Percentiles rank a stretch among this genome's conserved stretches.
These are phyloP conservation scores for Nesogale talazaci DNA, from an alignment of 2,113 vertebrate genomes.

Conservation along the genomic window DNA sequence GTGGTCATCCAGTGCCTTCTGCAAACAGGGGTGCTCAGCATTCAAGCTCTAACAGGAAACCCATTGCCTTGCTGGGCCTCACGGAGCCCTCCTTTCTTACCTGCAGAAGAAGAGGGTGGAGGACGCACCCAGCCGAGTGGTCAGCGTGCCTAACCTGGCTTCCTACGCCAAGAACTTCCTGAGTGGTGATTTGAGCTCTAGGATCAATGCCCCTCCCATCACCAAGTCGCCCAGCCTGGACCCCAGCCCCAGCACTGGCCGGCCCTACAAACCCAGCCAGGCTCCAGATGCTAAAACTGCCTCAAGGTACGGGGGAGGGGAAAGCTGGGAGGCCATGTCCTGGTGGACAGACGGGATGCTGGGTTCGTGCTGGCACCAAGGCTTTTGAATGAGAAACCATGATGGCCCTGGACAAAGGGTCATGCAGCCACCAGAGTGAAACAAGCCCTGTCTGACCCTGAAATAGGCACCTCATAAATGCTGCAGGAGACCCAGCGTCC, in stretches of 20 bases:
- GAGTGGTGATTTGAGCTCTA: constrained; percentile 86
- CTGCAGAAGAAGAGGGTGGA: constrained; percentile 89
- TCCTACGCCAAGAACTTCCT: constrained; percentile 91
- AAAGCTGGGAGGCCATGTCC: not conserved
- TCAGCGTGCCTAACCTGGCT: constrained; percentile 91
- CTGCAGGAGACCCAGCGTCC: no score
- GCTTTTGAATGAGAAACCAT: not conserved
- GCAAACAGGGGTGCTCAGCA: no score
- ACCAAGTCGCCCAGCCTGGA: constrained; percentile 90
- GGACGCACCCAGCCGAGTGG: constrained; percentile 90
- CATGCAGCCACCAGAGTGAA: not conserved
- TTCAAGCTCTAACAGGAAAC: no score
- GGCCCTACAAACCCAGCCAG: constrained; percentile 76
- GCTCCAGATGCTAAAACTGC: constrained; percentile 82
- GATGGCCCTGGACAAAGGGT: not conserved
- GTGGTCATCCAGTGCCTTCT: no score
- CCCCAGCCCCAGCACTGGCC: constrained; percentile 81
- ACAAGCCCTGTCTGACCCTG: not conserved
- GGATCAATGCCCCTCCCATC: constrained; percentile 84
- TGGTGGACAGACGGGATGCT: accelerated
- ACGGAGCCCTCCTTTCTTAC: constrained; percentile 65
- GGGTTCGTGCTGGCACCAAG: no score
- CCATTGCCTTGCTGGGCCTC: not conserved
- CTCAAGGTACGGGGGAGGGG: constrained; percentile 76
- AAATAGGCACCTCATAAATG: no score